These are phyloP conservation scores for Chaetophractus vellerosus DNA, from an alignment of 2,797 vertebrate genomes.

Conservation along the genomic window DNA sequence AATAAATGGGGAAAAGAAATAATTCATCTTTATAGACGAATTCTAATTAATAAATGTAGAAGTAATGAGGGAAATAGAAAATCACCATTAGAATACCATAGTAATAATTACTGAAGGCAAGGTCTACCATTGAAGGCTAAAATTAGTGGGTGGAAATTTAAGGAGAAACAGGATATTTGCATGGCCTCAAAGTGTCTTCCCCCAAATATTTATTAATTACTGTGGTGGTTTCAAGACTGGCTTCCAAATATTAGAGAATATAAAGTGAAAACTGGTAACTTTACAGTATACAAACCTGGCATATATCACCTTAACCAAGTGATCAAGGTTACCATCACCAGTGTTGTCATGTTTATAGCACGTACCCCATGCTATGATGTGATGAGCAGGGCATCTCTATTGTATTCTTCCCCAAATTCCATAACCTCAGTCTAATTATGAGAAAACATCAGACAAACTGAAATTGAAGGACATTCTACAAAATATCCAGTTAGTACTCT, in stretches of 20 bases:
- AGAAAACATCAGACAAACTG: slow-evolving; percentile 30
- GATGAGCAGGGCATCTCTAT: neutral
- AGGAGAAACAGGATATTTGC: slow-evolving; percentile 24
- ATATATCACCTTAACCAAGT: neutral
- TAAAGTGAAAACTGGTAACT: neutral
- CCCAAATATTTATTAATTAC: slow-evolving; percentile 38
- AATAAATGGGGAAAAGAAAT: neutral
- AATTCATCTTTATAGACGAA: slow-evolving; percentile 24
- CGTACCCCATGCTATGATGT: neutral
- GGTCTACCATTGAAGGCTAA: neutral
- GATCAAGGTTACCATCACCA: neutral
- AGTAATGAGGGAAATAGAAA: neutral
- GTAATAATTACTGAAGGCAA: neutral
- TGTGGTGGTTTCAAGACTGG: neutral
- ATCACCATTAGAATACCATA: neutral
- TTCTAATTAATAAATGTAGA: slow-evolving; percentile 21
- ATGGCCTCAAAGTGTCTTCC: neutral
- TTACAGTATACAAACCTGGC: neutral
- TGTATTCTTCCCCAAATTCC: neutral
- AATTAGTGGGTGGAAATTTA: slow-evolving; percentile 2
- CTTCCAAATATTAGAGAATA: neutral
- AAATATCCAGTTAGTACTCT: neutral
- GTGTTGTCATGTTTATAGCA: neutral
- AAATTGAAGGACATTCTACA: neutral
- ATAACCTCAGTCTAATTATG: neutral